phyloP scores from a whole-genome alignment of 2,888 invertebrate genomes.

The Sphaerophoria taeniata region DNA sequence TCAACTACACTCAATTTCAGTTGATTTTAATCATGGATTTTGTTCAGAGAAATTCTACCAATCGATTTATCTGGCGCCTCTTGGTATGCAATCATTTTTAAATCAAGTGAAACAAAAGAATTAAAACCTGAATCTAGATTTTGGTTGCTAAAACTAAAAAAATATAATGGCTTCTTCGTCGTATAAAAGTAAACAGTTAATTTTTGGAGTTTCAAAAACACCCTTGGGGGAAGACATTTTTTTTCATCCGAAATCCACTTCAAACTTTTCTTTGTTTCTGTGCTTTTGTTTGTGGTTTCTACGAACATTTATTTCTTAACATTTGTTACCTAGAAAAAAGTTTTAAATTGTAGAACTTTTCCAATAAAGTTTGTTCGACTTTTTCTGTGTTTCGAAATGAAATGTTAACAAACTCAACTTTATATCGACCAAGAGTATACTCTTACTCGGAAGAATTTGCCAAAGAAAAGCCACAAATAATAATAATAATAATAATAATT shows the following conservation, averaged over 20 bases:
- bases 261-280: slow-evolving; percentile 3
- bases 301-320: neutral
- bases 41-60: no score
- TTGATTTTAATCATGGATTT: no score
- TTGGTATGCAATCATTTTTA: no score
- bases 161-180: no score
- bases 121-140: no score
- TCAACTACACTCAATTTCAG: no score
- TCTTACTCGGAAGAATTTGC: neutral
- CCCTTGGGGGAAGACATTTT: neutral
- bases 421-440: neutral
- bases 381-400: slow-evolving; percentile 19
- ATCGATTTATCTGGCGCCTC: no score
- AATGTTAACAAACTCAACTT: slow-evolving; percentile 45
- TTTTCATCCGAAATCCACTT: neutral
- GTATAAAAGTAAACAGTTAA: no score
- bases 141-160: no score
- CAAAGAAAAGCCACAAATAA: slow-evolving; percentile 28
- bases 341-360: slow-evolving; percentile 63
- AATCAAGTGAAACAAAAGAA: no score
- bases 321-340: slow-evolving; percentile 22
- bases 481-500: neutral
- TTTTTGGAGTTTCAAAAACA: no score
- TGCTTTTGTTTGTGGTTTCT: neutral
- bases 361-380: slow-evolving; percentile 38